Evolutionary conservation across 2,113 vertebrate species (phyloP), one percentile per base, ranked within the genome.

Genomic region (Chlamydotis undulata): DNA sequence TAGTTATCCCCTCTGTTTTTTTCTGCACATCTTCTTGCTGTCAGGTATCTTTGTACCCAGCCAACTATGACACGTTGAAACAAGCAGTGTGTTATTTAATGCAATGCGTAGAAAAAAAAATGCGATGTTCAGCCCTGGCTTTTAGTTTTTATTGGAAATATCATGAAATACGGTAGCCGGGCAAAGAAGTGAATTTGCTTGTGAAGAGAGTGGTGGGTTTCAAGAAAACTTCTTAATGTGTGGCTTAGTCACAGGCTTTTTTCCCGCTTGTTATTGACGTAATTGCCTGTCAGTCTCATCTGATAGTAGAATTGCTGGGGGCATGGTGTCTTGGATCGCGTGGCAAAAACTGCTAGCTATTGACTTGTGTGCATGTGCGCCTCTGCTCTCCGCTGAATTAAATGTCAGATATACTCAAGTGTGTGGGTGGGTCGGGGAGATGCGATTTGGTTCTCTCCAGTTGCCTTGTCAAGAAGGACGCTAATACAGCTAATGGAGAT

Each of bases 301-400:
- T 95, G 96, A 97, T 93, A 86, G 76, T 49, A n/a, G 93, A 95
- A 90, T 74, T 96, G 93, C 95, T 95, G 93, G 96, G 96, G 93
- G 93, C 94, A 95, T 33, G 76, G 76, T 94, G 93, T 84, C 93
- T 96, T 88, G 90, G 71, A 95, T 88, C 43, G 2, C 47, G 92
- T 95, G 94, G 93, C 92, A 94, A 80, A 93, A 97, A 55, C 93
- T 86, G 92, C 90, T 87, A 67, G 4, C 90, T 96, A 6, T 83
- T 97, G 96, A 96, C 90, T 97, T 91, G 21, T 7, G 85, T 96
- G 79, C 83, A 45, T 71, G 88, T 90, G 92, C 94, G 92, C 92
- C 2, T 23, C 79, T 92, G 94, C 95, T 97, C 90, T 91, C 49
- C 0, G 31, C 95, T 94, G 95, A 94, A 93, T 79, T 84, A 92